Evolutionary conservation across 2,113 vertebrate species (phyloP).

Genomic region (Monarcha castaneiventris): DNA sequence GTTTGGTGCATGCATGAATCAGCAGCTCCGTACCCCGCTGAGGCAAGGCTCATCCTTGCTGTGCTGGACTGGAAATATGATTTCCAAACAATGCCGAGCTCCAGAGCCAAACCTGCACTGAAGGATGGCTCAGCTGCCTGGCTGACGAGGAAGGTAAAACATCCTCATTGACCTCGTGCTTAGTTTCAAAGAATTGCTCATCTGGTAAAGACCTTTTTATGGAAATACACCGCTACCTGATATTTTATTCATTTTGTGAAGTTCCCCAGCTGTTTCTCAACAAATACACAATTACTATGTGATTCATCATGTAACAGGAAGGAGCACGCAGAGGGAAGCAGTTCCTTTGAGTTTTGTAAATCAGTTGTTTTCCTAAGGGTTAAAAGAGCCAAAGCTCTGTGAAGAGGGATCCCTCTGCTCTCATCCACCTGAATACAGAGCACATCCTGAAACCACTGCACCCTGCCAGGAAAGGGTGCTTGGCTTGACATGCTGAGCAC

Average conservation of each 20-base stretch:
- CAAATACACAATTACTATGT: not conserved
- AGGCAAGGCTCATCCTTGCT: not conserved
- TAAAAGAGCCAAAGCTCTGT: not conserved
- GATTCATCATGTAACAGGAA: not conserved
- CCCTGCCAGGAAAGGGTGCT: not conserved
- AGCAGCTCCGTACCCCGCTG: not conserved
- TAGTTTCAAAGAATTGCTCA: not conserved
- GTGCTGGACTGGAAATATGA: not conserved
- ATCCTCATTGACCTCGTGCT: not conserved
- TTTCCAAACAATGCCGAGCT: not conserved
- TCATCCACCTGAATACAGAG: not conserved
- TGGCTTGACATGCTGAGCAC: fast-evolving
- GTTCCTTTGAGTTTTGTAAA: not conserved
- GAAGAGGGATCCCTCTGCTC: not conserved
- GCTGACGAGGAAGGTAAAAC: not conserved
- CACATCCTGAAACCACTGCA: not conserved
- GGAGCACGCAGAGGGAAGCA: not conserved
- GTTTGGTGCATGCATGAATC: not conserved
- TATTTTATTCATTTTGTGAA: not conserved
- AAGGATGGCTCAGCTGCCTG: not conserved
- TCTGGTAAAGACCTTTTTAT: not conserved
- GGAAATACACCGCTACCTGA: not conserved
- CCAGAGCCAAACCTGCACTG: not conserved
- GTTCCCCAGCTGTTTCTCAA: not conserved
- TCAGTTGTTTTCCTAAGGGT: not conserved